Evolutionary conservation across 2,797 vertebrate species (phyloP), one percentile per base, ranked within the genome.

Genomic region (Parotocinclus haroldoi): DNA sequence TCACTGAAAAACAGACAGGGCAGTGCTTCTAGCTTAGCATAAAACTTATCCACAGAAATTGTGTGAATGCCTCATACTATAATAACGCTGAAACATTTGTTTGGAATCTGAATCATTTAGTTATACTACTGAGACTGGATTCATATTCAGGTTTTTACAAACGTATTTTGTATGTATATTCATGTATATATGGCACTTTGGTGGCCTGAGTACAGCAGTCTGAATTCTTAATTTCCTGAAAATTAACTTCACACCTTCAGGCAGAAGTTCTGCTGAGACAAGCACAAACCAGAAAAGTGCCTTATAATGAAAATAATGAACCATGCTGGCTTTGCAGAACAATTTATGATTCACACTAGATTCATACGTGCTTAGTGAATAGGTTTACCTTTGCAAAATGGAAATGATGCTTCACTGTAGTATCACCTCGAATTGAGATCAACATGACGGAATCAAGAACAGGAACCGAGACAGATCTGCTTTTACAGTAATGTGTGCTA

Each of bases 331-430:
- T 4, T 58, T 14, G 38, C 52, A 49, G 12, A 53, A 7, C 38
- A 67, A 63, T 67, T 69, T 49, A 69, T 75, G 62, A 77, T 72
- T 74, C 72, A 74, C 44, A 9, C 44, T 4, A 52, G 48, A 18
- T 37, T 0, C 49, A 16, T 51, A 7, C 12, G 9, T 56, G 13
- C 60, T 18, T 44, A 8, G 7, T 10, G 51, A 57, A 7, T 19
- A 14, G 64, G 53, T 66, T 61, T n/a, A n/a, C 69, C 42, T 14
- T 51, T 55, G 62, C 37, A 27, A 7, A 66, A 56, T 72, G 69
- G 69, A 72, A 72, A 56, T 42, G n/a, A 49, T 7, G 48, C 6
- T 4, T 12, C 38, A 42, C 27, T 51, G 62, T 49, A 40, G 51
- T 27, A 27, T 42, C 6, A 11, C 42, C 13, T 11, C 6, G 44